These are phyloP conservation scores for Uropetala carovei DNA, from an alignment of 2,888 invertebrate species.

Conservation along the genomic window DNA sequence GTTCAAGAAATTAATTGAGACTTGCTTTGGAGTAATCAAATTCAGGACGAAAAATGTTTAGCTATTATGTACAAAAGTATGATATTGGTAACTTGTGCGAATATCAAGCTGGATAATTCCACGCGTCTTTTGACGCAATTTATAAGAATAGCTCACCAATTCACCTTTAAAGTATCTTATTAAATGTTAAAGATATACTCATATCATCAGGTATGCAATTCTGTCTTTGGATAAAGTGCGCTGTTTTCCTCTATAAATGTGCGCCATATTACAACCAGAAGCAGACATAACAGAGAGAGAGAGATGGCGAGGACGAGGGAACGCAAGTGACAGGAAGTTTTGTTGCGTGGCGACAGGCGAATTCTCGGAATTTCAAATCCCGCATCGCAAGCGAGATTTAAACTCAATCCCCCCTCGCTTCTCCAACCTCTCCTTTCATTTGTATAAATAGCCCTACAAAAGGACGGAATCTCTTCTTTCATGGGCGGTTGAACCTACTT, in stretches of 20 bases:
- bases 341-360: constrained; percentile 5
- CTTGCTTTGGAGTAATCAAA: too few species aligned
- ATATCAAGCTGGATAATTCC: too few species aligned
- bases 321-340: not conserved
- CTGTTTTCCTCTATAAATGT: not conserved
- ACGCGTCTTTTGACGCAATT: too few species aligned
- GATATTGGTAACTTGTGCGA: too few species aligned
- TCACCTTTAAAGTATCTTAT: too few species aligned
- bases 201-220: too few species aligned
- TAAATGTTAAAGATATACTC: too few species aligned
- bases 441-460: not conserved
- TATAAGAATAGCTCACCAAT: too few species aligned
- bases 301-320: not conserved
- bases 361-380: not conserved
- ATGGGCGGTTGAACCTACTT: not conserved
- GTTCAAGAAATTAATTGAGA: too few species aligned
- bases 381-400: not conserved
- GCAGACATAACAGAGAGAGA: not conserved
- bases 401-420: not conserved
- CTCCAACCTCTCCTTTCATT: not conserved
- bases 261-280: not conserved
- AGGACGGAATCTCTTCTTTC: not conserved
- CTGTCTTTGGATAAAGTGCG: too few species aligned
- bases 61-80: too few species aligned
- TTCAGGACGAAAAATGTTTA: too few species aligned